These are phyloP conservation scores for Celastrina argiolus DNA, from an alignment of 2,888 invertebrate species.

Conservation along the genomic window DNA sequence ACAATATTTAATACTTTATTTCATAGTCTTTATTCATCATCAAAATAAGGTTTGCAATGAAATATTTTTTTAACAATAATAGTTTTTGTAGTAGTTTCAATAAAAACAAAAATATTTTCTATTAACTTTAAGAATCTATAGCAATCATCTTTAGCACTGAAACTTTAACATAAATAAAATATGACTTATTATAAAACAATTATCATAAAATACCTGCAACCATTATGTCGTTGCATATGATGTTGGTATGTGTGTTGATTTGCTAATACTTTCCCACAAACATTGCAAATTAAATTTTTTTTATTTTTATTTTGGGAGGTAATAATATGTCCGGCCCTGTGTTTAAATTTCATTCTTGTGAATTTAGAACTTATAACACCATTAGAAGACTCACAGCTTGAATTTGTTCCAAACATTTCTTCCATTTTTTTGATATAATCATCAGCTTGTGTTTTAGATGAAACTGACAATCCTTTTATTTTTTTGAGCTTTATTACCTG, in stretches of 20 bases:
- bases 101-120: too few relatives aligned
- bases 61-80: too few relatives aligned
- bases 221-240: conserved; percentile 61
- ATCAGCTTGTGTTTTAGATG: background rate
- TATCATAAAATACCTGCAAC: conserved; percentile 40
- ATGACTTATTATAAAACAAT: too few relatives aligned
- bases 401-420: conserved; percentile 27
- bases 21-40: too few relatives aligned
- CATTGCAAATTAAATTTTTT: conserved; percentile 45
- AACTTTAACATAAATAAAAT: too few relatives aligned
- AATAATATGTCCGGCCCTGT: too few relatives aligned
- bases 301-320: conserved; percentile 22
- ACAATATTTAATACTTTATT: too few relatives aligned
- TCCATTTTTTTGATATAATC: conserved; percentile 23
- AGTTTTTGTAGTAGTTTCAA: too few relatives aligned
- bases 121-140: too few relatives aligned
- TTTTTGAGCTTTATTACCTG: background rate
- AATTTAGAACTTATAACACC: conserved; percentile 19
- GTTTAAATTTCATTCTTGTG: conserved; percentile 24
- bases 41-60: too few relatives aligned
- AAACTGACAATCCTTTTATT: background rate
- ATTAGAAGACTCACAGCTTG: background rate
- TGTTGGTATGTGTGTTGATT: conserved; percentile 49
- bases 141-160: too few relatives aligned
- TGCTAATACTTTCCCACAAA: conserved; percentile 53